Percentiles rank a stretch among this genome's conserved stretches.
phyloP scores from a whole-genome alignment of 2,113 vertebrate species.

The Phyllopteryx taeniolatus region DNA sequence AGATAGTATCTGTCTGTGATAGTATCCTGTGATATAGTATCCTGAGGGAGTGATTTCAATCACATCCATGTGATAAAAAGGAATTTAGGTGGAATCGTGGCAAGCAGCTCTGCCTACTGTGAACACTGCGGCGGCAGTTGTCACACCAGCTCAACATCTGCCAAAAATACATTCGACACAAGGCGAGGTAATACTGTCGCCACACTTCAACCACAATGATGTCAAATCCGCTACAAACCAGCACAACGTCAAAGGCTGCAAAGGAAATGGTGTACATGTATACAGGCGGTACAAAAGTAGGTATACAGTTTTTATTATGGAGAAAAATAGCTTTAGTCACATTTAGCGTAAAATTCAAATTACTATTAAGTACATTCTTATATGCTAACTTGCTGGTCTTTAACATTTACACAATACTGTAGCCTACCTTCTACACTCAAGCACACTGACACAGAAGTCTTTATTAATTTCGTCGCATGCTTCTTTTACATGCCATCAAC shows the following conservation, averaged over 20 bases:
- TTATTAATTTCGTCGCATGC: no score
- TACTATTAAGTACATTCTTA: no score
- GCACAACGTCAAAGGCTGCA: not conserved
- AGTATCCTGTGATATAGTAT: no score
- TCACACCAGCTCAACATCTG: slow-evolving; percentile 8
- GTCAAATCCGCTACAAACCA: not conserved
- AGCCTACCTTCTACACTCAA: no score
- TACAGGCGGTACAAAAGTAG: not conserved
- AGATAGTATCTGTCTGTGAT: not conserved
- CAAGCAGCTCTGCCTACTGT: not conserved
- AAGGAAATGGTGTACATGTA: not conserved
- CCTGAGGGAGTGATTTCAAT: not conserved
- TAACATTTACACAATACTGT: no score
- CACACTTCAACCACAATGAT: not conserved
- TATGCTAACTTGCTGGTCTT: no score
- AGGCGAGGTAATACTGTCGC: not conserved
- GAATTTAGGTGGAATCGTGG: not conserved
- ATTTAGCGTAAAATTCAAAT: no score
- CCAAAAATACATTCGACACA: not conserved
- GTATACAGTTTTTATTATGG: no score
- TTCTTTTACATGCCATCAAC: no score
- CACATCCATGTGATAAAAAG: not conserved
- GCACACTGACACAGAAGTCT: no score
- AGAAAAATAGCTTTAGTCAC: no score
- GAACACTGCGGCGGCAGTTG: not conserved